A percentile compares a stretch with the other conserved stretches of the same genome.
These are phyloP conservation scores for Plagodis dolabraria DNA, from an alignment of 2,888 invertebrate species.

Conservation along the genomic window DNA sequence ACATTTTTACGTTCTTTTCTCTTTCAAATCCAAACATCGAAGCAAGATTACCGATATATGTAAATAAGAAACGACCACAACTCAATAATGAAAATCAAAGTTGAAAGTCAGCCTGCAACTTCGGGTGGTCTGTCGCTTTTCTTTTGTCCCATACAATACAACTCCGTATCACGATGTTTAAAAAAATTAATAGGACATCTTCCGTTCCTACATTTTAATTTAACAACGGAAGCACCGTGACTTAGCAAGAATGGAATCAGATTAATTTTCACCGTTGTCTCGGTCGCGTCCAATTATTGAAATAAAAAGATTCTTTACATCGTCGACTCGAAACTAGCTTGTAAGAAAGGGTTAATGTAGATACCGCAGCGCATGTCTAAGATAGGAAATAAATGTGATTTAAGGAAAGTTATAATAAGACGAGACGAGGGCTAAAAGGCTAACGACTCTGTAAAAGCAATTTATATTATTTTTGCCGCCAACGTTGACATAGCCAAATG, in stretches of 20 bases:
- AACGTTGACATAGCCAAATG: slow-evolving; percentile 12
- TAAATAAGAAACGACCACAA: slow-evolving; percentile 27
- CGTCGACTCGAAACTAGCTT: slow-evolving; percentile 42
- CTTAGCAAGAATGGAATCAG: slow-evolving; percentile 73
- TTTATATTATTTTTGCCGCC: slow-evolving; percentile 29
- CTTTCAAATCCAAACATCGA: slow-evolving; percentile 5
- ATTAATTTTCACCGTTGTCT: slow-evolving; percentile 72
- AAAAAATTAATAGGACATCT: slow-evolving; percentile 67
- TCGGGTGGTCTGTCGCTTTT: slow-evolving; percentile 59
- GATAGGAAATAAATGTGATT: slow-evolving; percentile 70
- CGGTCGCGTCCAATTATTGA: slow-evolving; percentile 53
- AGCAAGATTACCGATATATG: slow-evolving; percentile 19
- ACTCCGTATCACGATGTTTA: slow-evolving; percentile 46
- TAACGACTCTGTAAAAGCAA: slow-evolving; percentile 63
- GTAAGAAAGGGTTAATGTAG: slow-evolving; percentile 61
- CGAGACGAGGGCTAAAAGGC: slow-evolving; percentile 59
- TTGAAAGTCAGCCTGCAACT: slow-evolving; percentile 48
- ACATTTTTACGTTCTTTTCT: not conserved
- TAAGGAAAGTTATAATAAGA: slow-evolving; percentile 69
- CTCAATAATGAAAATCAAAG: slow-evolving; percentile 46
- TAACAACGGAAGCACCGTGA: slow-evolving; percentile 80
- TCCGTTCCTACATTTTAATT: slow-evolving; percentile 70
- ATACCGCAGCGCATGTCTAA: slow-evolving; percentile 45
- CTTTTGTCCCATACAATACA: slow-evolving; percentile 47
- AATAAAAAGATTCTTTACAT: slow-evolving; percentile 67